A percentile compares a stretch with the other conserved stretches of the same genome.
These are phyloP conservation scores for Psammodynastes pulverulentus DNA, from an alignment of 2,113 vertebrate species.

Conservation along the genomic window DNA sequence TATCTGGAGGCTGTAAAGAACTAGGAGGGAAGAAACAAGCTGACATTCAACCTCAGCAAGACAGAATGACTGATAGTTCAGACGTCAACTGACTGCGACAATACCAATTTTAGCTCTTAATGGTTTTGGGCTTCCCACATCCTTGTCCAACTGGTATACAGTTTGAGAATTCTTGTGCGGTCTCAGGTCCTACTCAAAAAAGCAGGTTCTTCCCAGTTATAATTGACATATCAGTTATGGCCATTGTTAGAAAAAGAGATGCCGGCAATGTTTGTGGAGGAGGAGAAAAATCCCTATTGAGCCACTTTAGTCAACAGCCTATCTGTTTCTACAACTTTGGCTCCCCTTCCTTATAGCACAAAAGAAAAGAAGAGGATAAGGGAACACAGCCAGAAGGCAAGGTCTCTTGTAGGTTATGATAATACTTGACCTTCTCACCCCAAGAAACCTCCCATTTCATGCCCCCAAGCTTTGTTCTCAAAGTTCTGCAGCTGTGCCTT, in stretches of 20 bases:
- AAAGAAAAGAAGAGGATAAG: background rate
- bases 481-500: background rate
- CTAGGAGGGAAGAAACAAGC: background rate
- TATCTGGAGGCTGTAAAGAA: background rate
- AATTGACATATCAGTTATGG: background rate
- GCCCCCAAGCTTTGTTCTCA: background rate
- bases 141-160: background rate
- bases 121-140: background rate
- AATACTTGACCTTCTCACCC: background rate
- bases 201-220: background rate
- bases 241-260: background rate
- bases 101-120: background rate
- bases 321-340: background rate
- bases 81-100: background rate
- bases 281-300: background rate
- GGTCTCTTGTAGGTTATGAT: background rate
- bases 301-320: background rate
- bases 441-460: constrained; percentile 13
- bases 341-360: background rate
- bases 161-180: background rate
- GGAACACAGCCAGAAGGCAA: background rate
- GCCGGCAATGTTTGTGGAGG: background rate
- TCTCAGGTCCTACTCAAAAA: background rate
- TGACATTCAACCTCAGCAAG: background rate
- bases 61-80: background rate